Evolutionary conservation across 2,888 invertebrate genomes (phyloP).

Genomic region (Tribolium freemani): DNA sequence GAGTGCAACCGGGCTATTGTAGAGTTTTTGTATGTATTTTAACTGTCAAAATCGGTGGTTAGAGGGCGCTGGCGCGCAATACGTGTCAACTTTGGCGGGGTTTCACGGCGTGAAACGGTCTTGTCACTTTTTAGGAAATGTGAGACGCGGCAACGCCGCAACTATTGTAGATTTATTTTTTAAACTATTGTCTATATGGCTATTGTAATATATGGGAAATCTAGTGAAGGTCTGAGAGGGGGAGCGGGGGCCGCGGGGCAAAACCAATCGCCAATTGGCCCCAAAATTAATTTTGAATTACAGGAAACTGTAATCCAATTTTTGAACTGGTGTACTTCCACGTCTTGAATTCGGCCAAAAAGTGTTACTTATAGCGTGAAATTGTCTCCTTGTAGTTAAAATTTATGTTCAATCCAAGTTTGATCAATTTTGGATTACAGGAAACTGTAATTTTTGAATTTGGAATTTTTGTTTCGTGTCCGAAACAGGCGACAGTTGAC

Average conservation of each 20-base stretch:
- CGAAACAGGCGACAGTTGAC: no score
- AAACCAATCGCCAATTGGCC: not conserved
- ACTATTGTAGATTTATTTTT: slow-evolving; percentile 63
- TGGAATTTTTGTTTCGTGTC: no score
- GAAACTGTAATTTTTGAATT: no score
- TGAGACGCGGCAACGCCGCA: slow-evolving; percentile 54
- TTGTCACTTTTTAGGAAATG: slow-evolving; percentile 67
- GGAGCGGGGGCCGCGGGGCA: not conserved
- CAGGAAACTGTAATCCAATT: not conserved
- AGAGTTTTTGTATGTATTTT: slow-evolving; percentile 50
- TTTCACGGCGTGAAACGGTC: slow-evolving; percentile 40
- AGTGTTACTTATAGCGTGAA: no score
- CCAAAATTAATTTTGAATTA: no score
- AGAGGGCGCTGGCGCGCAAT: not conserved
- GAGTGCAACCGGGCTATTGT: slow-evolving; percentile 70
- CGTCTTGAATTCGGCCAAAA: no score
- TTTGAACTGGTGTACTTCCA: no score
- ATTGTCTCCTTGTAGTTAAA: no score
- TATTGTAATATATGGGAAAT: slow-evolving; percentile 55
- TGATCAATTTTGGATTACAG: no score
- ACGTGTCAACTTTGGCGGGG: not conserved
- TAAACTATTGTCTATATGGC: slow-evolving; percentile 64
- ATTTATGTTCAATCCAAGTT: no score
- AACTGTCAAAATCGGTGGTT: slow-evolving; percentile 15
- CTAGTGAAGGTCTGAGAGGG: slow-evolving; percentile 31